A percentile compares a stretch with the other conserved stretches of the same genome.
These are phyloP conservation scores for Podarcis siculus DNA, from an alignment of 2,797 vertebrate genomes.

Conservation along the genomic window DNA sequence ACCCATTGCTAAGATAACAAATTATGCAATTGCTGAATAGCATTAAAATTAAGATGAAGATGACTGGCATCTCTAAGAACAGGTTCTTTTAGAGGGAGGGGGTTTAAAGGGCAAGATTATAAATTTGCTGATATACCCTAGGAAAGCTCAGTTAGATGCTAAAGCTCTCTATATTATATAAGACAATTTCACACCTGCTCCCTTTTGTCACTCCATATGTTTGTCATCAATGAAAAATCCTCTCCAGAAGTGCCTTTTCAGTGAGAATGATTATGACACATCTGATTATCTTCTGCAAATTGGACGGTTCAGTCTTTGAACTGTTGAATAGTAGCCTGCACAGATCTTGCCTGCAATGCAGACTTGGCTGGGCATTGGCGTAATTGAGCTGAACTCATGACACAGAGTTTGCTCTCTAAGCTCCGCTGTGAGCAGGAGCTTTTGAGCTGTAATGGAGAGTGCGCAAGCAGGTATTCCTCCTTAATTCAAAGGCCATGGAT, in stretches of 20 bases:
- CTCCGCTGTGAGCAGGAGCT: slow-evolving; percentile 34
- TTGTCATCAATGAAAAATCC: slow-evolving; percentile 70
- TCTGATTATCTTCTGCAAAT: slow-evolving; percentile 72
- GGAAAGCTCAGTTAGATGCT: slow-evolving; percentile 45
- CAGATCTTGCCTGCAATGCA: slow-evolving; percentile 46
- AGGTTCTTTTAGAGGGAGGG: neutral
- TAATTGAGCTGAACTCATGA: slow-evolving; percentile 61
- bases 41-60: slow-evolving; percentile 8
- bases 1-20: neutral
- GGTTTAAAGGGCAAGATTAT: slow-evolving; percentile 37
- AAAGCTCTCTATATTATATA: slow-evolving; percentile 53
- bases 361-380: slow-evolving; percentile 51
- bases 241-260: slow-evolving; percentile 59
- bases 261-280: slow-evolving; percentile 68
- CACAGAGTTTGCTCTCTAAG: slow-evolving; percentile 29
- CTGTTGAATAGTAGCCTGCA: slow-evolving; percentile 56
- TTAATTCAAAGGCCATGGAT: neutral
- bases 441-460: slow-evolving; percentile 21
- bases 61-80: slow-evolving; percentile 31
- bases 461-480: neutral
- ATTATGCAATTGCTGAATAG: neutral
- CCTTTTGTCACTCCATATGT: slow-evolving; percentile 66
- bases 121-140: slow-evolving; percentile 51
- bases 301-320: slow-evolving; percentile 65
- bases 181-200: slow-evolving; percentile 71